Evolutionary conservation across 2,113 vertebrate species (phyloP).

Genomic region (Capricornis sumatraensis): DNA sequence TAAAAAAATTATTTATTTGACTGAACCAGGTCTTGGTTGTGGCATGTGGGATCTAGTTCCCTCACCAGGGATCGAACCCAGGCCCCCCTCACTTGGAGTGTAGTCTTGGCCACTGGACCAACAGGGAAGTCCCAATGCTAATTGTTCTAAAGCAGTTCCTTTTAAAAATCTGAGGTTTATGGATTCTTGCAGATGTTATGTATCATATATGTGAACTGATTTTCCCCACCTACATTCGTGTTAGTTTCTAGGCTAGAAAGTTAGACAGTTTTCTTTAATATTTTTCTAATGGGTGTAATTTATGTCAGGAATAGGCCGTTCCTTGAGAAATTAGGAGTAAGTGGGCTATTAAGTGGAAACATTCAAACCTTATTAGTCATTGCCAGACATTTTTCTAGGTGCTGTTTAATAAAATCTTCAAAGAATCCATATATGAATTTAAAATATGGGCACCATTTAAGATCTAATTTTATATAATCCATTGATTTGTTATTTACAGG

Average conservation of each 20-base stretch:
- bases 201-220: background rate
- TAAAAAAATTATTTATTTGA: background rate
- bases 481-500: background rate
- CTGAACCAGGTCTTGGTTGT: background rate
- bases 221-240: background rate
- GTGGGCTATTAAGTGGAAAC: fast-evolving
- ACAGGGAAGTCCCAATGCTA: background rate
- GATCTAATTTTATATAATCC: background rate
- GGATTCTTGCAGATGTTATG: background rate
- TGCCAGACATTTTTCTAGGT: background rate
- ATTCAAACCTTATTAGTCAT: background rate
- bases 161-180: background rate
- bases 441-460: background rate
- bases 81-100: background rate
- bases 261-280: background rate
- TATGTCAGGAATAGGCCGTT: background rate
- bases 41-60: background rate
- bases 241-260: background rate
- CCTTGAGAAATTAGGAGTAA: background rate
- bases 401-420: background rate
- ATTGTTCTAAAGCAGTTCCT: background rate
- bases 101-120: background rate
- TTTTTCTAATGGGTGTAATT: background rate
- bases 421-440: background rate
- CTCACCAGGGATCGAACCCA: background rate